Percentiles rank a stretch among this genome's conserved stretches.
phyloP scores from a whole-genome alignment of 2,797 vertebrate genomes.

The Fistularia tabacaria region DNA sequence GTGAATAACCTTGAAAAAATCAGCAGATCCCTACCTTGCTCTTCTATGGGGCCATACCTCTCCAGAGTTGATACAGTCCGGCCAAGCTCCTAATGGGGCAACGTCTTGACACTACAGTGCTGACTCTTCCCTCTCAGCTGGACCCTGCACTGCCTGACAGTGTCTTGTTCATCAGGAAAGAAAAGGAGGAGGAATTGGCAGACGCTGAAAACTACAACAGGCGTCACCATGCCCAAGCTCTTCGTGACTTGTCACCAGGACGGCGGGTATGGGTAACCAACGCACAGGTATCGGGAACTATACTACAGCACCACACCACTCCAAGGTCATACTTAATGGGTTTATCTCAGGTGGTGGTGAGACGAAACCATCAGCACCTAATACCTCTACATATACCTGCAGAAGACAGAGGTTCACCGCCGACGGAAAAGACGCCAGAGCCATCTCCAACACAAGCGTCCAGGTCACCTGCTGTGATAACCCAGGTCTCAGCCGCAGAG shows the following conservation, averaged over 20 bases:
- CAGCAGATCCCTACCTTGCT: too few relatives aligned
- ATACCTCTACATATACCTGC: neutral
- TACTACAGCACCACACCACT: neutral
- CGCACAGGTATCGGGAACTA: neutral
- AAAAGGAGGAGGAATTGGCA: neutral
- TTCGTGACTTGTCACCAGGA: neutral
- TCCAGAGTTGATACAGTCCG: too few relatives aligned
- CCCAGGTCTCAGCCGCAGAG: neutral
- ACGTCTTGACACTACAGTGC: neutral
- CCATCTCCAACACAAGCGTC: neutral
- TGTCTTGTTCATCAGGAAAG: neutral
- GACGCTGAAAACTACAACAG: neutral
- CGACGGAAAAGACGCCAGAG: too few relatives aligned
- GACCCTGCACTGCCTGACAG: conserved; percentile 1
- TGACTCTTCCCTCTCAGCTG: neutral
- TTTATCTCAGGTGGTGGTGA: neutral
- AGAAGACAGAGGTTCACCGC: neutral
- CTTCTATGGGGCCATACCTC: too few relatives aligned
- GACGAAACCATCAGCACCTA: neutral
- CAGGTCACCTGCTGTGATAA: neutral
- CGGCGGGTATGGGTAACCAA: neutral
- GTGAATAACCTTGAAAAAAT: too few relatives aligned
- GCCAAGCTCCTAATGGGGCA: neutral
- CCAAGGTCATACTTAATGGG: neutral
- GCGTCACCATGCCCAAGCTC: neutral